Conservation (phyloP, 2,113 vertebrate genomes). For the Nanorana parkeri region DNA sequence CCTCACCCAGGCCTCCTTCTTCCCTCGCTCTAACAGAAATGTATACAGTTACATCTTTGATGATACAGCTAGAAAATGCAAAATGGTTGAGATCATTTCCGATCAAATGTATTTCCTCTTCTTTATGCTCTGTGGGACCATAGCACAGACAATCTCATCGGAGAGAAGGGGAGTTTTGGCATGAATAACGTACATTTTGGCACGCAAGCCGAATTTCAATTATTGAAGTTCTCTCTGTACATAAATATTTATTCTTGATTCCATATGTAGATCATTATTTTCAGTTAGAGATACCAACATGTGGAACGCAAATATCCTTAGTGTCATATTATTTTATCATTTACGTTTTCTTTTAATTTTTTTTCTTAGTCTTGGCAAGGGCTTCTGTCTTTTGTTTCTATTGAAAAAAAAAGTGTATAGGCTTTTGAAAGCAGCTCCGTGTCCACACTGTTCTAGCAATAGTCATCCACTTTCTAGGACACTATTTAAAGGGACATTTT, state of each 20-base stretch:
- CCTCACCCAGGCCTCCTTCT: constrained; percentile 58
- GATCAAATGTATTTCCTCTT: constrained; percentile 62
- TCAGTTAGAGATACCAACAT: constrained; percentile 10
- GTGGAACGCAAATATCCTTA: not conserved
- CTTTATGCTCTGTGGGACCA: constrained; percentile 52
- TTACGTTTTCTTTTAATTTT: not conserved
- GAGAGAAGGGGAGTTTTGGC: constrained; percentile 37
- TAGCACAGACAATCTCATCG: constrained; percentile 31
- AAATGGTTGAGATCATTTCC: constrained; percentile 65
- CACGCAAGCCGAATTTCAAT: constrained; percentile 30
- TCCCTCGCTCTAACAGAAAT: constrained; percentile 46
- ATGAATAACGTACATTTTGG: constrained; percentile 40
- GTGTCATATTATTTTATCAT: not conserved
- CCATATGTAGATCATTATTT: constrained; percentile 45
- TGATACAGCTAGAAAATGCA: constrained; percentile 56
- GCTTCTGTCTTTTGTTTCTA: no score
- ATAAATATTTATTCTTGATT: constrained; percentile 49
- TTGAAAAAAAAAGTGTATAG: no score
- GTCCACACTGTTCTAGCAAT: no score
- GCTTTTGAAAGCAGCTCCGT: no score
- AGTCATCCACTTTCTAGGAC: no score
- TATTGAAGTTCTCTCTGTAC: constrained; percentile 15
- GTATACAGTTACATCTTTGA: constrained; percentile 58
- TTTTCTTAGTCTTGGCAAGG: no score
- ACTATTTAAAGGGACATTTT: no score